These are phyloP conservation scores for Eulimnadia texana DNA, from an alignment of 1,140 invertebrate species.

Conservation along the genomic window DNA sequence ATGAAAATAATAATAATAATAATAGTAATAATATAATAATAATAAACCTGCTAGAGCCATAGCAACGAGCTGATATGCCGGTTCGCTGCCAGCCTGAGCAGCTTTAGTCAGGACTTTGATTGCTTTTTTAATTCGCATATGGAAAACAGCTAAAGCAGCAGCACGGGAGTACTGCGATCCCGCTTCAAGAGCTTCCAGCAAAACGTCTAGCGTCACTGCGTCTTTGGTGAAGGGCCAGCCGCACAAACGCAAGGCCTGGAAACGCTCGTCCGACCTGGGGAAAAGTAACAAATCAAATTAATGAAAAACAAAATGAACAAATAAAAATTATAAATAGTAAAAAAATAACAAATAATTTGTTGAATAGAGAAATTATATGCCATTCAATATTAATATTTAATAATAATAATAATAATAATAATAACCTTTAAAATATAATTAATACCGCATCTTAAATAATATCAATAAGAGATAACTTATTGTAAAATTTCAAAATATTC, in stretches of 20 bases:
- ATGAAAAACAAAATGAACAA: conserved; percentile 10
- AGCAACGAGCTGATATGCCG: conserved; percentile 46
- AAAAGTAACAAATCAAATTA: conserved; percentile 17
- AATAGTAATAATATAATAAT: too few relatives aligned
- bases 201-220: conserved; percentile 25
- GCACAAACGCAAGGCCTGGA: conserved; percentile 64
- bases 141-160: conserved; percentile 79
- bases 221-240: conserved; percentile 68
- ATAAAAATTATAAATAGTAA: background rate
- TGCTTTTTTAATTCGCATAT: conserved; percentile 63
- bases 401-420: background rate
- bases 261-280: conserved; percentile 53
- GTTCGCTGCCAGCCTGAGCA: conserved; percentile 25
- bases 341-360: background rate
- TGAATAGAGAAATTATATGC: too few relatives aligned
- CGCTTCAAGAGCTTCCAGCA: conserved; percentile 38
- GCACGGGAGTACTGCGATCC: conserved; percentile 52
- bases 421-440: too few relatives aligned
- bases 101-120: conserved; percentile 58
- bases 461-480: too few relatives aligned
- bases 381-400: too few relatives aligned
- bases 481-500: too few relatives aligned
- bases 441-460: too few relatives aligned
- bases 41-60: conserved; percentile 74
- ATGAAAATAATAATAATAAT: too few relatives aligned